A percentile compares a stretch with the other conserved stretches of the same genome.
These are phyloP conservation scores for Trachurus trachurus DNA, from an alignment of 2,797 vertebrate species.

Conservation along the genomic window DNA sequence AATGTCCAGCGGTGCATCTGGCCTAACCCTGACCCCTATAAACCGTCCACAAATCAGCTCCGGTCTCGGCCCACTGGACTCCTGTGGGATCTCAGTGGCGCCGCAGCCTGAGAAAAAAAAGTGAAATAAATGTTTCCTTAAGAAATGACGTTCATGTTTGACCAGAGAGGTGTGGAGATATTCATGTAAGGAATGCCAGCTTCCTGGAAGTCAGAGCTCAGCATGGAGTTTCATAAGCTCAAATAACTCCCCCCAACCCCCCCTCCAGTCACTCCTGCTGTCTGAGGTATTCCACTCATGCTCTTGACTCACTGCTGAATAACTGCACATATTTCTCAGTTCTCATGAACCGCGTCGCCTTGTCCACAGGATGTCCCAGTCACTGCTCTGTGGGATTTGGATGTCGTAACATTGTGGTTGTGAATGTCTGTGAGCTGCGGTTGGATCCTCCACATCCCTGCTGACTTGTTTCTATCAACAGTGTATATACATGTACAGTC, in stretches of 20 bases:
- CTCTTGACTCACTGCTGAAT: too few relatives aligned
- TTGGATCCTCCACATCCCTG: neutral
- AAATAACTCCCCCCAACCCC: too few relatives aligned
- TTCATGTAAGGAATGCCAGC: constrained; percentile 15
- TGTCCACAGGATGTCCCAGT: neutral
- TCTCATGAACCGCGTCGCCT: too few relatives aligned
- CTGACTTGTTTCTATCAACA: too few relatives aligned
- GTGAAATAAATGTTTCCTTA: neutral
- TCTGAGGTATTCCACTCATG: too few relatives aligned
- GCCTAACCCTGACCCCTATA: too few relatives aligned
- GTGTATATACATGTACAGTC: too few relatives aligned
- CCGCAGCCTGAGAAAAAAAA: neutral
- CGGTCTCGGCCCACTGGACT: neutral
- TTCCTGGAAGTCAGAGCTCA: constrained; percentile 9
- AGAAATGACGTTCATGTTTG: constrained; percentile 1
- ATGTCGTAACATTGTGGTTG: neutral
- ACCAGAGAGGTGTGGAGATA: constrained; percentile 10
- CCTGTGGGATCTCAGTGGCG: neutral
- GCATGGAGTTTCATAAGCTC: neutral
- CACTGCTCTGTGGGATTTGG: neutral
- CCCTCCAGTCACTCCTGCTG: too few relatives aligned
- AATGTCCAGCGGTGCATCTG: too few relatives aligned
- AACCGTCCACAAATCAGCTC: neutral
- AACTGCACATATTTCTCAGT: too few relatives aligned
- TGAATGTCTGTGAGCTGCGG: neutral